Evolutionary conservation across 2,888 invertebrate genomes (phyloP), one percentile per base, ranked within the genome.

Genomic region (Chydorus sphaericus): DNA sequence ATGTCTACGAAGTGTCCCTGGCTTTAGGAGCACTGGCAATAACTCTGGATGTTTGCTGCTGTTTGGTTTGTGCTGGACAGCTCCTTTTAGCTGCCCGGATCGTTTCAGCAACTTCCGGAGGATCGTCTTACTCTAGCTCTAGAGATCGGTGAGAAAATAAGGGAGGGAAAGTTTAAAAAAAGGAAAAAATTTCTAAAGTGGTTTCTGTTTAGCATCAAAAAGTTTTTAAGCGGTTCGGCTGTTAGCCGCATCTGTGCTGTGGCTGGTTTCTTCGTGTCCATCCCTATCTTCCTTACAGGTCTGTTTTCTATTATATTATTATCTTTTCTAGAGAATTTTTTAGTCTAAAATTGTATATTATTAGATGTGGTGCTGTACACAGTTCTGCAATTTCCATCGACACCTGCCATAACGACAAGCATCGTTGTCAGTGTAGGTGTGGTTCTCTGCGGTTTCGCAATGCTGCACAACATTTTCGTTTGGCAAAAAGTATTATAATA

Each of bases 251-350:
- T 90, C 30, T 88, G 91, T 68, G 91, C 92, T 54, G 86, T 92
- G 60, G 87, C 88, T 64, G 92, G 91, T 61, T 92, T 92, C 73
- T 92, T 92, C 69, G 82, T 92, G 66, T 92, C 92, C 57, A 89
- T 93, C 74, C 92, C 92, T 62, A 85, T 90, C 62, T 91, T 92
- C 73, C 77, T 92, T 69, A 87, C 91, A 70, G 88, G 91, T 90
- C 72, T 73, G 73, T 50, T 49, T 57, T 31, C 8, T 23, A 36
- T 8, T 3, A 11, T 20, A n/a, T 37, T 37, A 33, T 18, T 23
- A 16, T 23, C 3, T n/a, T n/a, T n/a, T n/a, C n/a, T 16, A 53
- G 37, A 11, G 1, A 1, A 14, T 20, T 33, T 14, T 18, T 5
- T 1, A 23, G 18, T 14, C 37, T 44, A 11, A 53, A 14, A 37